Evolutionary conservation across 2,113 vertebrate genomes (phyloP).

Genomic region (Zosterops lateralis): DNA sequence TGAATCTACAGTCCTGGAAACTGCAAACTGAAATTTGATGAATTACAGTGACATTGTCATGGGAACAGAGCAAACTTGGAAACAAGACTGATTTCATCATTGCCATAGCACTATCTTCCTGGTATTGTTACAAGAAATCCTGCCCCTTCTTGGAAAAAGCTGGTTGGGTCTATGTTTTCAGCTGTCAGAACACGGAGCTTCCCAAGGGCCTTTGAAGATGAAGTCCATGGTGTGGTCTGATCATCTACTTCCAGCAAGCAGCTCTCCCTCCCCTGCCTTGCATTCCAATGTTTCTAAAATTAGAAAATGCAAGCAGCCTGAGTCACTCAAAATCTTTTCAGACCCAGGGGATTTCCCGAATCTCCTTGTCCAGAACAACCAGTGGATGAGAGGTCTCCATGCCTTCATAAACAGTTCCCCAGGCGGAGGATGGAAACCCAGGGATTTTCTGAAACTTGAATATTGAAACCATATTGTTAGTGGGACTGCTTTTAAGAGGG

Average conservation of each 20-base stretch:
- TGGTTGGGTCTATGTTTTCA: not conserved
- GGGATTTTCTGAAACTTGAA: slow-evolving; percentile 65
- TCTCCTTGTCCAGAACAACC: slow-evolving; percentile 50
- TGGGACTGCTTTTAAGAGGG: not conserved
- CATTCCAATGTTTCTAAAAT: not conserved
- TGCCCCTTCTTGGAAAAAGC: not conserved
- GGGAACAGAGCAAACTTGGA: not conserved
- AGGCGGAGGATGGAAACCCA: slow-evolving; percentile 50
- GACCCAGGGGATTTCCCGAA: slow-evolving; percentile 68
- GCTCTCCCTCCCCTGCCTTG: not conserved
- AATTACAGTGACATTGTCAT: not conserved
- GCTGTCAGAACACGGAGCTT: not conserved
- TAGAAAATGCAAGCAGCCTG: not conserved
- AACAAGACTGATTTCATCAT: not conserved
- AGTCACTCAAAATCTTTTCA: slow-evolving; percentile 66
- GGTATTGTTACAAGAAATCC: not conserved
- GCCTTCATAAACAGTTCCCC: slow-evolving; percentile 47
- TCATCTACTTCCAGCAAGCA: not conserved
- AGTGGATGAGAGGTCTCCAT: slow-evolving; percentile 70
- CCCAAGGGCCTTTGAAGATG: not conserved
- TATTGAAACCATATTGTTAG: not conserved
- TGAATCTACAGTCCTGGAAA: not conserved
- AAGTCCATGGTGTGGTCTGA: not conserved
- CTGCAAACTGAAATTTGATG: not conserved
- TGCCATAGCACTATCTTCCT: not conserved